Evolutionary conservation across 1,140 invertebrate species (phyloP), one percentile per base, ranked within the genome.

Genomic region (Ruditapes philippinarum): DNA sequence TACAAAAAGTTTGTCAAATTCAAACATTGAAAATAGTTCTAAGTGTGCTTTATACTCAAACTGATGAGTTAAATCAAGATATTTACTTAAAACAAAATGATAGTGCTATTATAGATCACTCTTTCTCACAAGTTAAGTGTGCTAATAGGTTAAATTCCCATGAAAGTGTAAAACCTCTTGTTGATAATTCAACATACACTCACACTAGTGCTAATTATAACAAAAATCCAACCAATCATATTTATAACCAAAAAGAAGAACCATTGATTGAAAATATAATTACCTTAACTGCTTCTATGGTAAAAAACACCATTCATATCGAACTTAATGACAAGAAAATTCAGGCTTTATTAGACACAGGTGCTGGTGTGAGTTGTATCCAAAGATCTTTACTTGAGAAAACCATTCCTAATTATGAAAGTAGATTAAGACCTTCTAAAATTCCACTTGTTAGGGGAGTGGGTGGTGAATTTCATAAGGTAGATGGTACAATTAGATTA

Each of bases 311-410:
- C 22, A 42, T 89, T 11, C 62, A 40, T 25, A 38, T 86, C 19
- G 51, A 68, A 68, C 51, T 89, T 14, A 62, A 65, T 54, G 68
- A 62, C 28, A 51, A 54, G 31, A 79, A 62, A 25, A 31, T 89
- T 40, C 70, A 49, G 45, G 60, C 88, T 28, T 60, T 89, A n/a
- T 68, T 91, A 1, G 90, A 91, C 54, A 76, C 88, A 31, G 90
- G 88, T 38, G 90, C 88, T 49, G 31, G 40, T 40, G 80, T 91
- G 4, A 60, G 76, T 78, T 45, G n/a, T 54, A 22, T 76, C 49
- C 60, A 54, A 87, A 0, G 31, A 4, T 51, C 49, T 33, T 0
- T 57, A 33, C 60, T 81, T 25, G 54, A 57, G 3, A 81, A 81
- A 60, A 36, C 12, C 4, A 36, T 1, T 19, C n/a, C 57, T 7